These are phyloP conservation scores for Heterohyrax brucei DNA, from an alignment of 2,797 vertebrate species.

Conservation along the genomic window DNA sequence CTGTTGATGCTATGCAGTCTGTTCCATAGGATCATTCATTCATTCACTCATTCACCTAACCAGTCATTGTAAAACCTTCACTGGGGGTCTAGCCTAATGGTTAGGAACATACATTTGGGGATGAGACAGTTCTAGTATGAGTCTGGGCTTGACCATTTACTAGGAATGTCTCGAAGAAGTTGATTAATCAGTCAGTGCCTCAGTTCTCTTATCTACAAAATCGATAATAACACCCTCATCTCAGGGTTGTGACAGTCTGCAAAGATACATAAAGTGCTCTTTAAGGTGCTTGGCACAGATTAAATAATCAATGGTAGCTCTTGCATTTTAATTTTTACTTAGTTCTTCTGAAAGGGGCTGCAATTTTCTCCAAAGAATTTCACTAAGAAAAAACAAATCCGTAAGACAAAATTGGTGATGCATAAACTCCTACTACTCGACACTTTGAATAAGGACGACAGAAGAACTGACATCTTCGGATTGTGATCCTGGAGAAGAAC, in stretches of 20 bases:
- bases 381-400: conserved; percentile 39
- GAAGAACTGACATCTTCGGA: too few species aligned
- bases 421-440: not conserved
- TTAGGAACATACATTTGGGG: not conserved
- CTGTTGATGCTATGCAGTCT: not conserved
- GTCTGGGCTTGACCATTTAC: not conserved
- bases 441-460: not conserved
- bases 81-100: not conserved
- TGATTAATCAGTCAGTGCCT: not conserved
- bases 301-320: not conserved
- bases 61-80: not conserved
- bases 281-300: not conserved
- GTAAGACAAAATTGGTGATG: not conserved
- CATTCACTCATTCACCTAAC: not conserved
- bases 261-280: not conserved
- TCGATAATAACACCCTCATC: not conserved
- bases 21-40: not conserved
- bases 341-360: not conserved
- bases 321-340: not conserved
- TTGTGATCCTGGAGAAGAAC: too few species aligned
- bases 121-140: not conserved
- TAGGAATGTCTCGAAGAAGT: not conserved
- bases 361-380: not conserved
- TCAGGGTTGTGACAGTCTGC: not conserved
- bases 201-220: not conserved